phyloP scores from a whole-genome alignment of 2,888 invertebrate species.

The Torymus tubicola region DNA sequence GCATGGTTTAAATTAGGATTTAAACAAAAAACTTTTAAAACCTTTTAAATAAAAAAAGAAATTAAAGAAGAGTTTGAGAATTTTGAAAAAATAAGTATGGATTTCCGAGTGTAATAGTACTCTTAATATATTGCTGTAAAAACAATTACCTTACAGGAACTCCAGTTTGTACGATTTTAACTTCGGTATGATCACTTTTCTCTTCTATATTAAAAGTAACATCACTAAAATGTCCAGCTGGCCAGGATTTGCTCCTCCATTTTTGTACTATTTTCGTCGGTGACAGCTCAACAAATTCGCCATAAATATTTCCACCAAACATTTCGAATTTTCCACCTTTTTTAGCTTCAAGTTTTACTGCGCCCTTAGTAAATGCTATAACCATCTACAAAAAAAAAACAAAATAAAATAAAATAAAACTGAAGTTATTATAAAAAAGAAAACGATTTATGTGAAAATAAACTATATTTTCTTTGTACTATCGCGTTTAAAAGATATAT shows the following conservation, averaged over 20 bases:
- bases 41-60: no score
- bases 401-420: not conserved
- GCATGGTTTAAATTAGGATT: no score
- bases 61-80: no score
- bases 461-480: no score
- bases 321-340: conserved; percentile 93
- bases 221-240: conserved; percentile 91
- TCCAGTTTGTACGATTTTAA: conserved; percentile 88
- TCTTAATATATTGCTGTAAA: not conserved
- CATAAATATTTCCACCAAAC: conserved; percentile 90
- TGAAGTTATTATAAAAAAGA: no score
- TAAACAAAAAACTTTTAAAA: no score
- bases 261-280: conserved; percentile 90
- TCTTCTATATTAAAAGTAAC: conserved; percentile 92
- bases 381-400: conserved; percentile 82
- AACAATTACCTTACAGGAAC: conserved; percentile 84
- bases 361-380: conserved; percentile 91
- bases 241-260: conserved; percentile 98
- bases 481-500: no score
- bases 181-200: conserved; percentile 91
- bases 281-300: conserved; percentile 90
- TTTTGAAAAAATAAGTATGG: no score
- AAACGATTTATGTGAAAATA: no score
- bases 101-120: no score
- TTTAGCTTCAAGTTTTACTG: conserved; percentile 86